A percentile compares a stretch with the other conserved stretches of the same genome.
phyloP scores from a whole-genome alignment of 2,113 vertebrate genomes.

The Hirundichthys speculiger region DNA sequence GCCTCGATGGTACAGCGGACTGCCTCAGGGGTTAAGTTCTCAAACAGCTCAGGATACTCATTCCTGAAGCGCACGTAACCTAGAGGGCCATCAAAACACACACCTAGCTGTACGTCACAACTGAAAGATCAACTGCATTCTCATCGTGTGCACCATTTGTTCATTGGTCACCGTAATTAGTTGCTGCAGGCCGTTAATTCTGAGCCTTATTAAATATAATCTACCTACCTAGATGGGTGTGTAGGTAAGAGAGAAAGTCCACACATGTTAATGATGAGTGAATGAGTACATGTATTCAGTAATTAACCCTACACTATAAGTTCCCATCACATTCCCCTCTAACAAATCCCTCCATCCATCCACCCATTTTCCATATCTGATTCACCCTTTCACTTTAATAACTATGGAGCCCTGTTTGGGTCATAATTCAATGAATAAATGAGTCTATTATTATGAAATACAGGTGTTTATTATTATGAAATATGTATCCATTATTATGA shows the following conservation, averaged over 20 bases:
- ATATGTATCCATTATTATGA: too few relatives aligned
- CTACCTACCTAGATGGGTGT: slow-evolving; percentile 33
- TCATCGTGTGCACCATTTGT: neutral
- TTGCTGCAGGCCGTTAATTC: slow-evolving; percentile 12
- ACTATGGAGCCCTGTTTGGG: too few relatives aligned
- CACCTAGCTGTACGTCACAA: neutral
- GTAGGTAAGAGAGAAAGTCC: neutral
- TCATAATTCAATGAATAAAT: too few relatives aligned
- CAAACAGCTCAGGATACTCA: slow-evolving; percentile 94
- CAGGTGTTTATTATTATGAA: too few relatives aligned
- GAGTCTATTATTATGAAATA: too few relatives aligned
- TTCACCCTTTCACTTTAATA: too few relatives aligned
- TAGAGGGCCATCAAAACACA: slow-evolving; percentile 50
- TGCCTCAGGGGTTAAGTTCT: slow-evolving; percentile 89
- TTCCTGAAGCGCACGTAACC: slow-evolving; percentile 94
- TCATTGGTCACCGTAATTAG: neutral
- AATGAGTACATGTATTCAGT: too few relatives aligned
- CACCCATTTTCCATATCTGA: too few relatives aligned
- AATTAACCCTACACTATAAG: too few relatives aligned
- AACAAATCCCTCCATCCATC: too few relatives aligned
- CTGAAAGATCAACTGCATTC: neutral
- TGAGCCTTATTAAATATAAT: slow-evolving; percentile 51
- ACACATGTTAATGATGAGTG: slow-evolving; percentile 5
- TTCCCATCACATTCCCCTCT: too few relatives aligned
- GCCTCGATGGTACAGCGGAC: slow-evolving; percentile 95